Conservation (phyloP, 2,113 vertebrate species). For the Serinus canaria region DNA sequence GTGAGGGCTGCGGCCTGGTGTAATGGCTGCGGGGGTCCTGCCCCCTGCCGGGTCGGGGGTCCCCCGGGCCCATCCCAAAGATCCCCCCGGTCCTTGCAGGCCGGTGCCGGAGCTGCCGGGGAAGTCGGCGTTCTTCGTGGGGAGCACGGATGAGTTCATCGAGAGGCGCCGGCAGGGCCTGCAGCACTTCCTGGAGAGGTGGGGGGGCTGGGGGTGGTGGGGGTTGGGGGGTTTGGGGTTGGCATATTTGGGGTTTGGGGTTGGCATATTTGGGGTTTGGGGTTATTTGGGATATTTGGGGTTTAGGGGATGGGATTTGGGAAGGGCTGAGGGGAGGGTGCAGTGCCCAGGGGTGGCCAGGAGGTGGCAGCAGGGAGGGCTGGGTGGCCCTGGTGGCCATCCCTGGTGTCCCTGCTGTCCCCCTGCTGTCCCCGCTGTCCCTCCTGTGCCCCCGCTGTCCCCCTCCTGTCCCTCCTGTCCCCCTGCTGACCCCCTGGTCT, state of each 20-base stretch:
- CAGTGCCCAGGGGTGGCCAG: not conserved
- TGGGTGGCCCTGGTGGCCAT: not conserved
- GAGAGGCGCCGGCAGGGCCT: conserved; percentile 89
- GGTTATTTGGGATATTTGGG: too few species aligned
- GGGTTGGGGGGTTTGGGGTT: not conserved
- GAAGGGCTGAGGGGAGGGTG: not conserved
- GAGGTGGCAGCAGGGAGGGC: not conserved
- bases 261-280: rapidly evolving
- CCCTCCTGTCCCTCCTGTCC: too few species aligned
- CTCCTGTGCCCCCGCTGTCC: not conserved
- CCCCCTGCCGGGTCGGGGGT: not conserved
- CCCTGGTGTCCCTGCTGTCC: not conserved
- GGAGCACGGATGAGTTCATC: conserved; percentile 87
- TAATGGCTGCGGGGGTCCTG: conserved; percentile 57
- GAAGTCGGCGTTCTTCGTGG: conserved; percentile 83
- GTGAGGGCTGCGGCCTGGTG: conserved; percentile 79
- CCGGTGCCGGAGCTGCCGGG: conserved; percentile 91
- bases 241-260: too few species aligned
- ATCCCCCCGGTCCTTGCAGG: conserved; percentile 38
- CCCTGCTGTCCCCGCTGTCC: not conserved
- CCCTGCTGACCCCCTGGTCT: too few species aligned
- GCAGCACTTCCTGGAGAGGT: conserved; percentile 91
- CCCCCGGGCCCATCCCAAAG: rapidly evolving
- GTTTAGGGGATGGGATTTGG: not conserved
- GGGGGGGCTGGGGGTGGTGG: not conserved